These are phyloP conservation scores for Saturnia japonica DNA, from an alignment of 2,888 invertebrate genomes.

Conservation along the genomic window DNA sequence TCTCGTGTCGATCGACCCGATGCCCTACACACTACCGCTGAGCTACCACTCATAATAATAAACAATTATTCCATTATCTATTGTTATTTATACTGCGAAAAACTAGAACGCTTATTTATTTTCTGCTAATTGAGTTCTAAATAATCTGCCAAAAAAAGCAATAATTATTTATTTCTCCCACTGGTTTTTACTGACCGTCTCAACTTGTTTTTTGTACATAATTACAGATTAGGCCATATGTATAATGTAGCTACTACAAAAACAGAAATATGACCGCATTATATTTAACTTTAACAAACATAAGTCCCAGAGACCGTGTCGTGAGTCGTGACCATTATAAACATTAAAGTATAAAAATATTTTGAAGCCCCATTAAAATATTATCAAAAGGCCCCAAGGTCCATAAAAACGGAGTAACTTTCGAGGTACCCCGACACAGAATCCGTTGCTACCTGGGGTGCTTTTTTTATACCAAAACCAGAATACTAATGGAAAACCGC, in stretches of 20 bases:
- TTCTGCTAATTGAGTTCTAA: not conserved
- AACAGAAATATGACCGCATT: not conserved
- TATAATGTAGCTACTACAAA: not conserved
- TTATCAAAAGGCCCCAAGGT: slow-evolving; percentile 11
- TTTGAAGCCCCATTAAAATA: slow-evolving; percentile 12
- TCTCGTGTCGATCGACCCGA: no score
- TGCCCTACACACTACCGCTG: no score
- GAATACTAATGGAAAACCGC: slow-evolving; percentile 1
- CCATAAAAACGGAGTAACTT: slow-evolving; percentile 8
- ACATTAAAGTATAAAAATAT: slow-evolving; percentile 1
- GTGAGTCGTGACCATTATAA: slow-evolving; percentile 1
- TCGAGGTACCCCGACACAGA: slow-evolving; percentile 13
- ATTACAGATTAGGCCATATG: not conserved
- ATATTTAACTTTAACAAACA: not conserved
- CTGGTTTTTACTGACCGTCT: not conserved
- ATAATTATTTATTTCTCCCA: not conserved
- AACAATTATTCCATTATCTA: no score
- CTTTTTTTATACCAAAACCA: slow-evolving; percentile 9
- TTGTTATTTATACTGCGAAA: no score
- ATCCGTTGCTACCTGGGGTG: slow-evolving; percentile 15
- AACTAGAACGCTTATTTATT: no score
- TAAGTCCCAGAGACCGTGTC: not conserved
- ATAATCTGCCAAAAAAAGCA: not conserved
- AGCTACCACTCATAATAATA: no score
- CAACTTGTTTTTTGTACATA: not conserved